Evolutionary conservation across 53 echinoderm and acorn worm genomes (phyloP).

Genomic region (Apostichopus leukothele): DNA sequence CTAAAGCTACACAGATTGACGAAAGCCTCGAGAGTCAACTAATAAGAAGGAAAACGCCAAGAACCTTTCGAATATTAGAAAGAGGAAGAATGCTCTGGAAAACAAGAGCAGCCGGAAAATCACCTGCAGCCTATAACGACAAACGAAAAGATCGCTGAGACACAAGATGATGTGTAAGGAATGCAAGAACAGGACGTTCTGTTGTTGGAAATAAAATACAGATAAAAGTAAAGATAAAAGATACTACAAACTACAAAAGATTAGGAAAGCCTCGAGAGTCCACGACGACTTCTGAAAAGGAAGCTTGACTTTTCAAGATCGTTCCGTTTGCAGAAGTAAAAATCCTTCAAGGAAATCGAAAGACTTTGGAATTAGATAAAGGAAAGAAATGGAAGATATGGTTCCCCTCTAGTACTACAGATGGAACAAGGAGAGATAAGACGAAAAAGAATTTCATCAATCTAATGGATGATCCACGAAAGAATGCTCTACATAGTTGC

Average conservation of each 20-base stretch:
- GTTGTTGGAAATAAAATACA: not conserved
- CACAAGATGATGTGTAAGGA: too few relatives aligned
- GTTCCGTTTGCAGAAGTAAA: not conserved
- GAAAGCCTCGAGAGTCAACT: too few relatives aligned
- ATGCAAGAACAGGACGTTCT: too few relatives aligned
- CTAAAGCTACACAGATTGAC: too few relatives aligned
- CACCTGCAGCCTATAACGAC: too few relatives aligned
- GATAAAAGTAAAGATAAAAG: not conserved
- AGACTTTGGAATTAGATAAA: not conserved
- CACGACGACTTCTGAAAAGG: not conserved
- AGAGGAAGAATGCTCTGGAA: too few relatives aligned
- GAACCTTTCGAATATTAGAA: too few relatives aligned
- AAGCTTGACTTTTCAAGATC: not conserved
- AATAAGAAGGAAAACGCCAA: too few relatives aligned
- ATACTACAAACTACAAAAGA: not conserved
- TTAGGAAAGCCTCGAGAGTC: constrained; percentile 22
- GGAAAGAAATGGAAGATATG: too few relatives aligned
- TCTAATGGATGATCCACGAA: not conserved
- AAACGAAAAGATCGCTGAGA: too few relatives aligned
- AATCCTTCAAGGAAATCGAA: not conserved
- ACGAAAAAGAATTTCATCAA: not conserved
- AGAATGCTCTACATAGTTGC: not conserved
- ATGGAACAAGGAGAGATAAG: not conserved
- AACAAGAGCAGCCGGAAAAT: too few relatives aligned
- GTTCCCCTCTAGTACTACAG: not conserved